Evolutionary conservation across 2,888 invertebrate genomes (phyloP), one percentile per base, ranked within the genome.

Genomic region (Parnassius apollo): DNA sequence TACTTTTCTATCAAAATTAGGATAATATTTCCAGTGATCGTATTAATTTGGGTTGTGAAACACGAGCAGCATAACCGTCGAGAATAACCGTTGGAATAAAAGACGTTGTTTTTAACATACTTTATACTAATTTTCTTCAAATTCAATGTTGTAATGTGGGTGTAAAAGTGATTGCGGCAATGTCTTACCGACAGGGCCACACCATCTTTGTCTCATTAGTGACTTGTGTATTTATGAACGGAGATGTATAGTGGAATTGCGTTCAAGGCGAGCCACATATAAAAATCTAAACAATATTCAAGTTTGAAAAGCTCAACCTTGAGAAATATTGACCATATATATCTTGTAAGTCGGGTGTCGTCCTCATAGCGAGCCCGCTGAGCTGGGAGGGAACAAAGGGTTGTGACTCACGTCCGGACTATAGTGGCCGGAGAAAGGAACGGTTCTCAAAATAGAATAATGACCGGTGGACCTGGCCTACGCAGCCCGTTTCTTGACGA

Each of bases 181-280:
- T 57, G 57, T 56, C 58, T 51, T 12, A 49, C 56, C 48, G 59
- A 65, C 65, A 64, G 67, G 59, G 64, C 59, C 64, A 58, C 18
- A 46, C 56, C 48, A 77, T 76, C 71, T 81, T 77, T 73, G 75
- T 75, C 72, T 80, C 71, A 83, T 82, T 78, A 77, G 75, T 75
- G 75, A 77, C 76, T 78, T 75, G 76, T 75, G 76, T 80, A 76
- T 82, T 73, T 76, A 75, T 69, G 73, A 75, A 66, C 75, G 72
- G 75, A 76, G 74, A 69, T 71, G 75, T 76, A 76, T 81, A 83
- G 81, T 85, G 78, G 70, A 81, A 82, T 83, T 84, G 68, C 69
- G 76, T 78, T 80, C 88, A 89, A 90, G 89, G 91, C 80, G 75
- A 89, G 76, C 85, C 70, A 77, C 82, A 80, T 85, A 83, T 82